Base-by-base conservation (phyloP, 2,113 vertebrate genomes). In the Lynx canadensis region DNA sequence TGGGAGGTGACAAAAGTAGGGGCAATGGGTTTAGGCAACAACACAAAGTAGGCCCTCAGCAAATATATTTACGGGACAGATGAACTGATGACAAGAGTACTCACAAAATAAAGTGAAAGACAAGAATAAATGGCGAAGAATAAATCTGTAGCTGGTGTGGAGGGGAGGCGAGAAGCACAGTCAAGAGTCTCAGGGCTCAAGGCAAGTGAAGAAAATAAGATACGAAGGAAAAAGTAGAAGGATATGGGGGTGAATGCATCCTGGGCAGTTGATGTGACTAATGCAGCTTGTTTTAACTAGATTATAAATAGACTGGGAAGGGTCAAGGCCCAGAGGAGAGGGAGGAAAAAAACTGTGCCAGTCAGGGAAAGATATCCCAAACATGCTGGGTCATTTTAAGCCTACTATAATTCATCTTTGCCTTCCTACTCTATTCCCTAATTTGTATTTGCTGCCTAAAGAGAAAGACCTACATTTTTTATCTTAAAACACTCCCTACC, bases 401-500 rank as follows among this genome's bases (percentile, higher is more conserved):
- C 21, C 50, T 36, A n/a, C 23, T 86, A 16, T 82, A 86, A 96
- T 84, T 94, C 65, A 87, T 68, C 84, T 88, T 90, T 66, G 65
- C 14, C 48, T 86, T 86, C 33, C 45, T 60, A 82, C 11, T 78
- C 82, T 84, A 83, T 38, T 81, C 13, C 31, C n/a, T 79, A 96
- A 79, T 86, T 89, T 12, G 11, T 68, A 96, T 57, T 81, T 91
- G 94, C 74, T 90, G 27, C 55, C 15, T 94, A 38, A 69, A 76
- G 7, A 87, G 65, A 52, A 76, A 88, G 91, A 94, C 38, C 23
- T 36, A 52, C 25, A 94, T 41, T 81, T 89, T 88, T 96, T 27
- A 68, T 45, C 31, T 92, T 97, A 89, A 81, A 94, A 95, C 89
- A 60, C 85, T 68, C 36, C 27, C 45, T 86, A 74, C 23, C 63